These are phyloP conservation scores for Yoshiicerus persimilis DNA, from an alignment of 1,140 invertebrate species.

Conservation along the genomic window DNA sequence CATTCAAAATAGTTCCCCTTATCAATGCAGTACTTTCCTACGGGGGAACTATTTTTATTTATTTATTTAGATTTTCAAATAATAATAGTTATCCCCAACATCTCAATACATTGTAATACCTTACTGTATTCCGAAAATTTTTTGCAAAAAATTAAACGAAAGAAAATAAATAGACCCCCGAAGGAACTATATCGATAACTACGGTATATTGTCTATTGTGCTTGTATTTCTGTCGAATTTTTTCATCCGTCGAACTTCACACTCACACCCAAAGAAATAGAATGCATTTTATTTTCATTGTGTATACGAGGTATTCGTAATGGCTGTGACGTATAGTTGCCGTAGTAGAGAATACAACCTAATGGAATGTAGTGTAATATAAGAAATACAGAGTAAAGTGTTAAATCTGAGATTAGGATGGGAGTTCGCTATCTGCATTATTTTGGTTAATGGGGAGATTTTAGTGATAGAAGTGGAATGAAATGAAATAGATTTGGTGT, in stretches of 20 bases:
- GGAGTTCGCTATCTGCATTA: too few relatives aligned
- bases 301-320: neutral
- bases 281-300: neutral
- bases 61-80: too few relatives aligned
- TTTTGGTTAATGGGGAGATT: neutral
- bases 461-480: neutral
- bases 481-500: neutral
- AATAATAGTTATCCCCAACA: too few relatives aligned
- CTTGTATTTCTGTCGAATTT: neutral
- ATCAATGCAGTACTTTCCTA: too few relatives aligned
- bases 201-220: neutral
- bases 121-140: too few relatives aligned
- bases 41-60: too few relatives aligned
- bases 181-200: neutral
- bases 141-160: too few relatives aligned
- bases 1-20: too few relatives aligned
- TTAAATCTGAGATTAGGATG: neutral
- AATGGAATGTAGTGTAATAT: neutral
- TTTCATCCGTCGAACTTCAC: neutral
- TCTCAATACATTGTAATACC: too few relatives aligned
- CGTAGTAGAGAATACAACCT: too few relatives aligned
- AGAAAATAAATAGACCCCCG: too few relatives aligned
- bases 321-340: neutral
- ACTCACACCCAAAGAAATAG: constrained; percentile 1
- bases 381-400: neutral